Conservation (phyloP, 1,140 invertebrate genomes). For the Propsilocerus akamusi region DNA sequence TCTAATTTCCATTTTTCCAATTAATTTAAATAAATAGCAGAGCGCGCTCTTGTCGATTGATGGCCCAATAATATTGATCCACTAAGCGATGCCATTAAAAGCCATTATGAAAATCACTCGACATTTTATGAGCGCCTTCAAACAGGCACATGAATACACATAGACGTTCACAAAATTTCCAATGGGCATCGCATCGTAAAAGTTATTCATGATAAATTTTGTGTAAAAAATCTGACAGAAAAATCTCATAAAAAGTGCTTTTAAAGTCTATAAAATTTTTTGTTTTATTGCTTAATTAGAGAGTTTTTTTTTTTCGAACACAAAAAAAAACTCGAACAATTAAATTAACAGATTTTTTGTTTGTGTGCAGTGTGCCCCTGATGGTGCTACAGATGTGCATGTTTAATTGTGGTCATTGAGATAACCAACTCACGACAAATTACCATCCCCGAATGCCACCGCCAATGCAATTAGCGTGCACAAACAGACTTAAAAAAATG, state of each 20-base stretch:
- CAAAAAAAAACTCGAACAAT: background rate
- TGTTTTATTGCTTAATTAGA: conserved; percentile 3
- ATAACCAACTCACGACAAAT: background rate
- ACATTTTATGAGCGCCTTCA: background rate
- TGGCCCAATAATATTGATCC: too few species aligned
- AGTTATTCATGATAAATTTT: background rate
- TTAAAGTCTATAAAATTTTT: conserved; percentile 2
- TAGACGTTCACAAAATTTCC: background rate
- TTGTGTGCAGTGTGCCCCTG: background rate
- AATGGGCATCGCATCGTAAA: background rate
- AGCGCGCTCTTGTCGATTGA: background rate
- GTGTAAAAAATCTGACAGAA: background rate
- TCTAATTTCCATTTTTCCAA: background rate
- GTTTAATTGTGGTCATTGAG: background rate
- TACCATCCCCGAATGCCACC: background rate
- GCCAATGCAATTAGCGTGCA: background rate
- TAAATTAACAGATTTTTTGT: background rate
- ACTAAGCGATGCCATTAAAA: background rate
- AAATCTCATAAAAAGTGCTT: background rate
- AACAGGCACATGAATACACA: background rate
- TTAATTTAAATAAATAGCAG: too few species aligned
- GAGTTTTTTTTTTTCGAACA: too few species aligned
- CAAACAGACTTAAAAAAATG: background rate
- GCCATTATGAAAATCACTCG: conserved; percentile 2
- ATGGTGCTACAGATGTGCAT: background rate